A percentile compares a stretch with the other conserved stretches of the same genome.
Evolutionary conservation across 2,888 invertebrate genomes (phyloP).

Genomic region (Caenorhabditis drosophilae): DNA sequence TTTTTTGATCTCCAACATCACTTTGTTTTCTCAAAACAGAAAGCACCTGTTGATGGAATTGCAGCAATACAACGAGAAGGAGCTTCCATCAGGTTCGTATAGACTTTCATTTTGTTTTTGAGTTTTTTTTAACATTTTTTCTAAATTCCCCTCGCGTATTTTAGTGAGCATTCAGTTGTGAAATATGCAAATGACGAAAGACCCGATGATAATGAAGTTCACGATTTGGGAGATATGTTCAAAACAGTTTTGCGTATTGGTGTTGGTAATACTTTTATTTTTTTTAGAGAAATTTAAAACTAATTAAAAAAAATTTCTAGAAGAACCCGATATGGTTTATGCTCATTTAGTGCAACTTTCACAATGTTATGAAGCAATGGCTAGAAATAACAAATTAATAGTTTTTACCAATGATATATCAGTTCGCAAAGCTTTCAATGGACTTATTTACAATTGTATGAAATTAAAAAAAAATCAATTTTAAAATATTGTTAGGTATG

Average conservation of each 20-base stretch:
- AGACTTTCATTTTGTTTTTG: no score
- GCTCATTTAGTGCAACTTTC: slow-evolving; percentile 43
- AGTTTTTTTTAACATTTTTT: background rate
- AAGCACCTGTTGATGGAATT: slow-evolving; percentile 34
- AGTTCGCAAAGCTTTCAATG: slow-evolving; percentile 46
- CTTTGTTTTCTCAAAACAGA: slow-evolving; percentile 34
- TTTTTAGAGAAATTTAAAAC: background rate
- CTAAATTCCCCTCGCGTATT: background rate
- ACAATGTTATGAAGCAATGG: slow-evolving; percentile 49
- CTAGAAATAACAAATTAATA: slow-evolving; percentile 43
- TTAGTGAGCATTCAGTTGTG: slow-evolving; percentile 33
- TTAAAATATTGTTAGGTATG: slow-evolving; percentile 23
- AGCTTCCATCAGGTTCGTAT: slow-evolving; percentile 33
- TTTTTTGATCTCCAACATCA: slow-evolving; percentile 42
- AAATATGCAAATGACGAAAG: slow-evolving; percentile 36
- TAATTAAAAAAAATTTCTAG: slow-evolving; percentile 14
- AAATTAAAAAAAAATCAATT: background rate
- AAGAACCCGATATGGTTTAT: slow-evolving; percentile 42
- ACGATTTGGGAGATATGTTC: slow-evolving; percentile 29
- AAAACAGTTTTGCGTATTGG: slow-evolving; percentile 35
- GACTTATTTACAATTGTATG: slow-evolving; percentile 45
- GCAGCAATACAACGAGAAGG: slow-evolving; percentile 33
- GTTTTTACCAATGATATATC: slow-evolving; percentile 46
- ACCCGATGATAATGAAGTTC: slow-evolving; percentile 32
- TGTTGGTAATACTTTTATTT: slow-evolving; percentile 20